These are phyloP conservation scores for Apus apus DNA, from an alignment of 2,113 vertebrate genomes.

Conservation along the genomic window DNA sequence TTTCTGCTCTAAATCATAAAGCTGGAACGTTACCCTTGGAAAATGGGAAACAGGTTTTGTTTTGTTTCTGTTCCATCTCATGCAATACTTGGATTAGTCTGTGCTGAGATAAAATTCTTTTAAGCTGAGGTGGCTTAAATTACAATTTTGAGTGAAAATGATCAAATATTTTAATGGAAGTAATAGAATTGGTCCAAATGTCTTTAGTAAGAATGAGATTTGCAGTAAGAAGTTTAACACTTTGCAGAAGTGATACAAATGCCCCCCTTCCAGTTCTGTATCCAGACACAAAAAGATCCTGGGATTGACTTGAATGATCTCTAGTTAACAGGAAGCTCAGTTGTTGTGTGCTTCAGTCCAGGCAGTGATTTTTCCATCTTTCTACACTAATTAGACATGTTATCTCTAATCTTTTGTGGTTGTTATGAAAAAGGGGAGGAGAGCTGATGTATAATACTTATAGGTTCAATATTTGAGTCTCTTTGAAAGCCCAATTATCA, in stretches of 20 bases:
- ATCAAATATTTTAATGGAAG: not conserved
- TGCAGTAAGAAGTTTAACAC: not conserved
- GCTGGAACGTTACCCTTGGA: not conserved
- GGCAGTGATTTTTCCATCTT: constrained; percentile 73
- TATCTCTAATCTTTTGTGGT: constrained; percentile 70
- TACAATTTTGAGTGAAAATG: not conserved
- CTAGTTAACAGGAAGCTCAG: not conserved
- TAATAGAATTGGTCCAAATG: not conserved
- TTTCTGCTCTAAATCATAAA: not conserved
- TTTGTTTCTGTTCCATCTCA: not conserved
- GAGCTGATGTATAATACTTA: constrained; percentile 33
- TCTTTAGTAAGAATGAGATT: not conserved
- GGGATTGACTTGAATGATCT: not conserved
- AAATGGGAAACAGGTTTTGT: not conserved
- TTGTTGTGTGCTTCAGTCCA: not conserved
- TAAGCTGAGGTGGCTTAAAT: not conserved
- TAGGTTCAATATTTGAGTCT: constrained; percentile 72
- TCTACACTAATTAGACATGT: constrained; percentile 68
- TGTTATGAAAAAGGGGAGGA: constrained; percentile 11
- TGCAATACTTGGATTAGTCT: not conserved
- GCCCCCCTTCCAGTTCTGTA: not conserved
- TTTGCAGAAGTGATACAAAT: not conserved
- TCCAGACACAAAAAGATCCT: not conserved
- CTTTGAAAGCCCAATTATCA: constrained; percentile 70
- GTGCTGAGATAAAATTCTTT: not conserved